Base-by-base conservation (phyloP, 1,140 invertebrate species). In the Polypedilum vanderplanki region DNA sequence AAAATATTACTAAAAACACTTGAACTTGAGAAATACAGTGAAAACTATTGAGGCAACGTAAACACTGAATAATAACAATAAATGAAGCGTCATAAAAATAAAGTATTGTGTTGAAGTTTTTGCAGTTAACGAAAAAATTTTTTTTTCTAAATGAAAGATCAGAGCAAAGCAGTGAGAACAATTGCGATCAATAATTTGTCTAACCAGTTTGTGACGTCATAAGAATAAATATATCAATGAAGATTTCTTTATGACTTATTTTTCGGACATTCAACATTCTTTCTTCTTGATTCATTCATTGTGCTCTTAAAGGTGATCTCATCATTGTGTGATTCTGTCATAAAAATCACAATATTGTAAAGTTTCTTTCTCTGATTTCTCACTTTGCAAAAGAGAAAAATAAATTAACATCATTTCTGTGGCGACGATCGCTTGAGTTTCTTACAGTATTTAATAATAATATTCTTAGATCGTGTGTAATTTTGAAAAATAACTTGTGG, bases 21-120 rank as follows among this genome's bases (percentile, higher is more conserved):
- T 57, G n/a, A 57, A 57, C 46, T 57, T 57, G 46, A 57, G n/a
- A 46, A 57, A 57, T 57, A 57, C 46, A n/a, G n/a, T 57, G 46
- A 15, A 57, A 9, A n/a, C 12, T 57, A n/a, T n/a, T n/a, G n/a
- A n/a, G n/a, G n/a, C n/a, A n/a, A n/a, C n/a, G n/a, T 57, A 4
- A n/a, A 57, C 12, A 57, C 3, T 57, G 4, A 57, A 57, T 57
- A 57, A 57, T 0, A 57, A 15, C 8, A 57, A 15, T 57, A 15
- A 57, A n/a, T 15, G 8, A 8, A 46, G 15, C 1, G 15, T 46
- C 41, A 46, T 46, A 46, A 46, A 41, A 46, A 46, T 46, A 46
- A 4, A n/a, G 46, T 4, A 57, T 12, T 57, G n/a, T 57, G 24
- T 33, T 33, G 24, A 33, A 33, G 5, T 33, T 33, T 33, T 5